Base-by-base conservation (phyloP, 2,113 vertebrate genomes). In the Psophia crepitans region DNA sequence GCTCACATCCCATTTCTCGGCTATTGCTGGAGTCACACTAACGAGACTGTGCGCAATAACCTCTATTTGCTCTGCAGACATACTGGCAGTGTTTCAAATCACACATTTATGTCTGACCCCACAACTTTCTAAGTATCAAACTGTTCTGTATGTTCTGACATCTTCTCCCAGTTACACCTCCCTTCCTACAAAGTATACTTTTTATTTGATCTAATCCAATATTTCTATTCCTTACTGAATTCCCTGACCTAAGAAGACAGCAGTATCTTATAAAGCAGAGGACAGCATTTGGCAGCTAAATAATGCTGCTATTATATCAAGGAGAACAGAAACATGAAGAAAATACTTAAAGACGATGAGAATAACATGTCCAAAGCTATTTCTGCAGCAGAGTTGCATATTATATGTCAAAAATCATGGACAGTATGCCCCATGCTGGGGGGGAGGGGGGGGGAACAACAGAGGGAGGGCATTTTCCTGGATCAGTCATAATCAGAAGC, bases 161-260 rank as follows among this genome's bases (percentile, higher is more conserved):
- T 68, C 53, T 84, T 33, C 71, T 75, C 35, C 30, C 41, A 49
- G 46, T 49, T 74, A 90, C 27, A 75, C 33, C 35, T 86, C 75
- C 69, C 65, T 70, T 66, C 46, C 63, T 43, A 60, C 30, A 19
- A 84, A 64, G 46, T 35, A 75, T 18, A 39, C 6, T 80, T 78
- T 61, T 56, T 37, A 75, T 82, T 82, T 82, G 27, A 56, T 82
- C 57, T 66, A 71, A 87, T 84, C 78, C 64, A 76, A 88, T 90
- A 75, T 93, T 85, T 74, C 71, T 39, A 11, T 80, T 75, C 33
- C 63, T 79, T 83, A 80, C 44, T 89, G 63, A 86, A 87, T 81
- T 64, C 28, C 58, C 23, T 41, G 35, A 53, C 63, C 78, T 87
- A 92, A 70, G 74, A 87, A 86, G 56, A 79, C 5, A 65, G 24